Evolutionary conservation across 2,113 vertebrate genomes (phyloP), one percentile per base, ranked within the genome.

Genomic region (Poeciliopsis turrubarensis): DNA sequence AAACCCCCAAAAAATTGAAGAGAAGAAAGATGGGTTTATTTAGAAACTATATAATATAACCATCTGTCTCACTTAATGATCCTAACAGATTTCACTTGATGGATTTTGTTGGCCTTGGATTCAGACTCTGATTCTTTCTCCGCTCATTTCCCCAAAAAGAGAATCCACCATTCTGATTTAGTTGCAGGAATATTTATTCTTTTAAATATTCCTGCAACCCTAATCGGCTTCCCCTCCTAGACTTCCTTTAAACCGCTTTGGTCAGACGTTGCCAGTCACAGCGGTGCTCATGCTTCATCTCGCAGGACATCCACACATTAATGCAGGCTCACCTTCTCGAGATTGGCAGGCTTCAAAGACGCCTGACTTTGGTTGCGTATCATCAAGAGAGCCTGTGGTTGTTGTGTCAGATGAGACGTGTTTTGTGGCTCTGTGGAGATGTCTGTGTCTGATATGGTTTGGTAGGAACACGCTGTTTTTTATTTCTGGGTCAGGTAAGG

Each of bases 401-500:
- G 82, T 75, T 77, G 78, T 91, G 86, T 86, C 78, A 90, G 76
- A 85, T 75, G 87, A 87, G 80, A 77, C 26, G 30, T 88, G 84
- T 90, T 90, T 75, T 82, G 77, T 73, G 84, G 77, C 80, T 82
- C 61, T 29, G 61, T 31, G 7, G 74, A 89, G 90, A 94, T 92
- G 88, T 78, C 88, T 82, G 73, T 70, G 79, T 72, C 72, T 15
- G 91, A 92, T 92, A 91, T 54, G 68, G 26, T 81, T 79, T 67
- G 60, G 32, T 77, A 41, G 63, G 47, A 79, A 69, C 30, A 10
- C 25, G 0, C 13, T 63, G 34, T 71, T 79, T 81, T 85, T 54
- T 72, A 32, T 69, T 84, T 69, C 34, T 65, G 65, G 73, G 77
- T 9, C 41, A 34, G 72, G 61, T 54, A 47, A 6, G 7, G 27